Conservation (phyloP, 2,888 invertebrate genomes). For the Hyppa rectilinea region DNA sequence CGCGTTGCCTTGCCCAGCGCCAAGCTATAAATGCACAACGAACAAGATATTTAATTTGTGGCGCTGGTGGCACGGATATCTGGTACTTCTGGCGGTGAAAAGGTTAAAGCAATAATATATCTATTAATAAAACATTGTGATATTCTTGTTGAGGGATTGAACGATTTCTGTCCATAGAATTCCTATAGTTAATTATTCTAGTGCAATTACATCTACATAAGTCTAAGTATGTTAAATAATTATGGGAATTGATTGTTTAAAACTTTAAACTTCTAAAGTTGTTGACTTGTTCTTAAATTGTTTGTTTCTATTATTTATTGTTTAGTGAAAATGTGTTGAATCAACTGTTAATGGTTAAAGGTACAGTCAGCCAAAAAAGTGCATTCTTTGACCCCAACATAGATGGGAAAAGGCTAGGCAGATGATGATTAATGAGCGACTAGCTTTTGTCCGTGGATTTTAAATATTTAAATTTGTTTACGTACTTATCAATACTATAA, state of each 20-base stretch:
- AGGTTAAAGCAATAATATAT: conserved; percentile 58
- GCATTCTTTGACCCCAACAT: too few relatives aligned
- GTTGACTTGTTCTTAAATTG: conserved; percentile 52
- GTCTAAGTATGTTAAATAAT: conserved; percentile 25
- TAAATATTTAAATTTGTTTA: not conserved
- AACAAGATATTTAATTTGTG: too few relatives aligned
- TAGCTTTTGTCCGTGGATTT: too few relatives aligned
- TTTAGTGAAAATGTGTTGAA: conserved; percentile 25
- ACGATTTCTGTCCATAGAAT: conserved; percentile 61
- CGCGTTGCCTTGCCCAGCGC: too few relatives aligned
- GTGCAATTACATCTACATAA: conserved; percentile 52
- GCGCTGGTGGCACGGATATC: too few relatives aligned
- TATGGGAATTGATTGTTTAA: conserved; percentile 37
- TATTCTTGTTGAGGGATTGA: conserved; percentile 62
- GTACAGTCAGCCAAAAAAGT: conserved; percentile 5
- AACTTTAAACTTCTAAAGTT: conserved; percentile 40
- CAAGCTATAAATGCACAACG: too few relatives aligned
- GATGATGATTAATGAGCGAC: too few relatives aligned
- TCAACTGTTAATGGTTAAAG: not conserved
- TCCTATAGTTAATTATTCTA: conserved; percentile 54
- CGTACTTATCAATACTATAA: not conserved
- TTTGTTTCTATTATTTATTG: conserved; percentile 28
- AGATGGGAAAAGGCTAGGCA: too few relatives aligned
- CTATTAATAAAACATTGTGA: conserved; percentile 61
- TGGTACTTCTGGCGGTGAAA: too few relatives aligned